Percentiles rank a stretch among this genome's conserved stretches.
Conservation (phyloP, 2,888 invertebrate genomes). For the Galeruca laticollis region DNA sequence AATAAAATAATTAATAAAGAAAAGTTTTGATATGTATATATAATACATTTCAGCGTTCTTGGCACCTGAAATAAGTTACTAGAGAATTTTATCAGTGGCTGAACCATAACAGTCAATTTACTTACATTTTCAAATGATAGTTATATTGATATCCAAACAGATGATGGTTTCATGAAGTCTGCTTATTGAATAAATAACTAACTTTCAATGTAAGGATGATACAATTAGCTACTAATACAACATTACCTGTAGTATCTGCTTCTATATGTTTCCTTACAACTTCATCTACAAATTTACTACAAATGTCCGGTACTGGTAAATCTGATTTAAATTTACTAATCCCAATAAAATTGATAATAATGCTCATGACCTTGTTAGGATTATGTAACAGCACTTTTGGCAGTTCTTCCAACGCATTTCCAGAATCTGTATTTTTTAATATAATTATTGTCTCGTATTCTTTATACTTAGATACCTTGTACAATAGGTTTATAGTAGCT, state of each 20-base stretch:
- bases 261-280: slow-evolving; percentile 47
- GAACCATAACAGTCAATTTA: too few relatives aligned
- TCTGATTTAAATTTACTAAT: slow-evolving; percentile 59
- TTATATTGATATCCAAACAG: too few relatives aligned
- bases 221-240: too few relatives aligned
- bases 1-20: slow-evolving; percentile 20
- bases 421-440: slow-evolving; percentile 59
- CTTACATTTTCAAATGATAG: too few relatives aligned
- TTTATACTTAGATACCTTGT: slow-evolving; percentile 59
- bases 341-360: slow-evolving; percentile 60
- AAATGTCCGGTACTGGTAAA: slow-evolving; percentile 60
- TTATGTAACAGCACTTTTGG: slow-evolving; percentile 58
- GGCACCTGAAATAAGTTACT: not conserved
- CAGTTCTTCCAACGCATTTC: slow-evolving; percentile 59
- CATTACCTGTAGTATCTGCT: slow-evolving; percentile 9
- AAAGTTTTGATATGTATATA: too few relatives aligned
- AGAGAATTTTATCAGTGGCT: too few relatives aligned
- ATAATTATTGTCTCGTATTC: slow-evolving; percentile 56
- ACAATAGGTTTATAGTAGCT: slow-evolving; percentile 59
- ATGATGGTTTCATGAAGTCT: too few relatives aligned
- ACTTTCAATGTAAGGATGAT: too few relatives aligned
- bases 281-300: slow-evolving; percentile 56
- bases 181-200: too few relatives aligned
- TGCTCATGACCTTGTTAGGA: slow-evolving; percentile 61
- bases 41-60: not conserved